A percentile compares a stretch with the other conserved stretches of the same genome.
Conservation (phyloP, 2,113 vertebrate species). For the Triplophysa dalaica region DNA sequence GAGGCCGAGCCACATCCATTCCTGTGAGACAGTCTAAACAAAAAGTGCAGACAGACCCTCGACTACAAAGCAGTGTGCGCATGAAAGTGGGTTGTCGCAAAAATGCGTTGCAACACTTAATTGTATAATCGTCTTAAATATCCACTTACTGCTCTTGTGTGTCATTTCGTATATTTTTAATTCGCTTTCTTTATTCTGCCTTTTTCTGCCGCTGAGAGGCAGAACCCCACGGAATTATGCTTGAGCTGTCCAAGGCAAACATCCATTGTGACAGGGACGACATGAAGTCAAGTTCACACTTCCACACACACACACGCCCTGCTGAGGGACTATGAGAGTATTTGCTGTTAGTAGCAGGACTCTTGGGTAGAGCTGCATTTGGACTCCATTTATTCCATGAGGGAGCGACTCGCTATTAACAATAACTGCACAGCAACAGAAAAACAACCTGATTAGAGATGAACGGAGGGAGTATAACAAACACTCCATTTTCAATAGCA, state of each 20-base stretch:
- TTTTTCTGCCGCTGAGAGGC: slow-evolving; percentile 33
- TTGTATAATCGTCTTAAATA: slow-evolving; percentile 40
- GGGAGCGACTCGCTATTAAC: slow-evolving; percentile 52
- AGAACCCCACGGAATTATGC: slow-evolving; percentile 41
- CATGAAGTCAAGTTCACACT: slow-evolving; percentile 47
- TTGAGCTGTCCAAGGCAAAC: slow-evolving; percentile 40
- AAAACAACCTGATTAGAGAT: slow-evolving; percentile 50
- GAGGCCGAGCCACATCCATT: slow-evolving; percentile 30
- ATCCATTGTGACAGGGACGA: slow-evolving; percentile 36
- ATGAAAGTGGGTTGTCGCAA: slow-evolving; percentile 26
- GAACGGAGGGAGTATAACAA: slow-evolving; percentile 28
- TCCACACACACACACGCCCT: slow-evolving; percentile 33
- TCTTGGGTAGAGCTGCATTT: slow-evolving; percentile 51
- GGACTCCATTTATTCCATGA: slow-evolving; percentile 48
- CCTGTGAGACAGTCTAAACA: slow-evolving; percentile 41
- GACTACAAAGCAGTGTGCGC: slow-evolving; percentile 10
- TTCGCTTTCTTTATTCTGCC: background rate
- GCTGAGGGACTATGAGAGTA: slow-evolving; percentile 58
- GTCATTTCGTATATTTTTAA: background rate
- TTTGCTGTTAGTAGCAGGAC: slow-evolving; percentile 54
- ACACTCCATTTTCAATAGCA: background rate
- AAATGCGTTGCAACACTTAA: slow-evolving; percentile 33
- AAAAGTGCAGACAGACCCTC: slow-evolving; percentile 36
- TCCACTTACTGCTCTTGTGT: background rate
- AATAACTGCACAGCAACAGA: slow-evolving; percentile 53